Evolutionary conservation across 2,797 vertebrate genomes (phyloP), one percentile per base, ranked within the genome.

Genomic region (Melanotaenia nigrans): DNA sequence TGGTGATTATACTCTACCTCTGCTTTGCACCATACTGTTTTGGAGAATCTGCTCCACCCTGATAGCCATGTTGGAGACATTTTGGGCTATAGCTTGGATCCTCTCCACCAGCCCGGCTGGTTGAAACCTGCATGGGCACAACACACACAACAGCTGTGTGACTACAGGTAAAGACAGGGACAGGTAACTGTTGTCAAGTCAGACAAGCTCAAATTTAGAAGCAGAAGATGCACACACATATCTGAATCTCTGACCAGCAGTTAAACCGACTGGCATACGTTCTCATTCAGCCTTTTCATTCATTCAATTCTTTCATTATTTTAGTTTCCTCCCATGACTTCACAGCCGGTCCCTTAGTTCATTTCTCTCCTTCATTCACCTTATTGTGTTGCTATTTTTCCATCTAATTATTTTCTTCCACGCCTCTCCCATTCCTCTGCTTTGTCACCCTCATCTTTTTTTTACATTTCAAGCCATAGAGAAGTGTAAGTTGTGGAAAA

Each of bases 81-180:
- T 99, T 88, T 98, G 98, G 68, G 98, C 97, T n/a, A 99, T 99
- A 66, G 97, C 96, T 91, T 99, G 97, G 90, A 99, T 98, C 85
- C 93, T 96, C 89, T 99, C 98, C 93, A 99, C 95, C 85, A 99
- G 84, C 65, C 95, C 91, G 0, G 94, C 92, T 32, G 95, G 95
- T 80, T 96, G 95, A 79, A 96, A 93, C 92, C 98, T 98, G 79
- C 20, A 53, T 32, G 75, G 45, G 75, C 13, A 71, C 36, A 72
- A 82, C 2, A 57, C 25, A 81, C 47, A 72, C 10, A 74, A 55
- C 68, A 0, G 12, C 1, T 42, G 12, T 68, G 24, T 45, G 35
- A 77, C 22, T 16, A 60, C 60, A 45, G 32, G 16, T 10, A 40
- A 13, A 30, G 28, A 30, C 38, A 68, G 55, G 38, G 57, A 77